Conservation (phyloP, 2,888 invertebrate genomes). For the Lomographa bimaculata region DNA sequence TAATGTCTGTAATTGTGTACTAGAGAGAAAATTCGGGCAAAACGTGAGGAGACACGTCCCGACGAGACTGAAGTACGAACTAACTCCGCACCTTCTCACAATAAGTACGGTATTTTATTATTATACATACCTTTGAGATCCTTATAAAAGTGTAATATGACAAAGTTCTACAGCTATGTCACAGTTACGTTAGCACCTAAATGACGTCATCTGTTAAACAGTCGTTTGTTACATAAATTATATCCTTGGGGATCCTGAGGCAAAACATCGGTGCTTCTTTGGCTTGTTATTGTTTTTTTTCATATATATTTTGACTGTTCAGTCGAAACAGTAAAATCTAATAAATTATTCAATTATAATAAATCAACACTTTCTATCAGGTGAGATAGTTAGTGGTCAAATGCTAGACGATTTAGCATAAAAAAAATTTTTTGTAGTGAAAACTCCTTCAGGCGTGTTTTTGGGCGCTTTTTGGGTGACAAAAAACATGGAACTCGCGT, state of each 20-base stretch:
- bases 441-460: too few relatives aligned
- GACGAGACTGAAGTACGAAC: background rate
- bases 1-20: constrained; percentile 24
- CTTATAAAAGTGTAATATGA: background rate
- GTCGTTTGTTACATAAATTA: constrained; percentile 18
- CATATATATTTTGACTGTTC: too few relatives aligned
- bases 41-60: constrained; percentile 8
- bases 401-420: too few relatives aligned
- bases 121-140: background rate
- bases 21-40: constrained; percentile 12
- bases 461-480: too few relatives aligned
- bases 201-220: constrained; percentile 12
- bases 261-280: constrained; percentile 13
- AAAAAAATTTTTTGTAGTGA: too few relatives aligned
- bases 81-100: constrained; percentile 1
- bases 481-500: too few relatives aligned
- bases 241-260: constrained; percentile 13
- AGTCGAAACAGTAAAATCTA: too few relatives aligned
- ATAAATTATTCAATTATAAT: too few relatives aligned
- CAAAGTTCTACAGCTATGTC: constrained; percentile 1
- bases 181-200: background rate
- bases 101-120: background rate
- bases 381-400: too few relatives aligned
- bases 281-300: too few relatives aligned
- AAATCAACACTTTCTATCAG: too few relatives aligned